A percentile compares a stretch with the other conserved stretches of the same genome.
phyloP scores from a whole-genome alignment of 2,888 invertebrate species.

The Clivina fossor region DNA sequence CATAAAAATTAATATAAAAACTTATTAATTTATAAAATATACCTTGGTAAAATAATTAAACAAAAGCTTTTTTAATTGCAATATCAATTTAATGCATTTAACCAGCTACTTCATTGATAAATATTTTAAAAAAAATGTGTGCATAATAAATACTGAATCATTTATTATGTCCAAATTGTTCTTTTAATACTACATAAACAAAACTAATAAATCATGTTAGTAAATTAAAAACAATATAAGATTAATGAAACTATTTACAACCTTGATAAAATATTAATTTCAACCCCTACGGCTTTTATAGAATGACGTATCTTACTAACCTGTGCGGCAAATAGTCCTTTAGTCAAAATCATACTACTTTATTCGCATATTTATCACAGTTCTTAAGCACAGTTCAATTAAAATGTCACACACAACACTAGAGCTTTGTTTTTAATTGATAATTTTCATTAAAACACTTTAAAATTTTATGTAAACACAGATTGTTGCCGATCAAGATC shows the following conservation, averaged over 20 bases:
- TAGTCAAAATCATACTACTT: conserved; percentile 17
- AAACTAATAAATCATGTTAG: no score
- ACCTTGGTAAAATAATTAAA: no score
- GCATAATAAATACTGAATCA: no score
- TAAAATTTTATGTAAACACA: conserved; percentile 25
- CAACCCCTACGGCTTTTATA: conserved; percentile 14
- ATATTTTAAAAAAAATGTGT: no score
- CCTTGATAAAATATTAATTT: conserved; percentile 31
- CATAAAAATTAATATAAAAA: neutral
- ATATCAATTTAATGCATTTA: no score
- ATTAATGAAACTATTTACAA: conserved; percentile 8
- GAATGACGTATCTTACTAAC: conserved; percentile 24
- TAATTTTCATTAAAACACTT: conserved; percentile 1
- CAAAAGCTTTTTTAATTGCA: no score
- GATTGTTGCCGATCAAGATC: conserved; percentile 19
- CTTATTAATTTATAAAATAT: neutral
- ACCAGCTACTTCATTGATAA: no score
- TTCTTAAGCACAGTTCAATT: conserved; percentile 2
- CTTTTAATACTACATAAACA: neutral
- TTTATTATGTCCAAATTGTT: no score
- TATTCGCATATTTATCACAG: conserved; percentile 13
- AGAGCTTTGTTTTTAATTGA: conserved; percentile 24
- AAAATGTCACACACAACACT: conserved; percentile 21
- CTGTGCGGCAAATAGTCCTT: conserved; percentile 24
- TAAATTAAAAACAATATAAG: neutral